Conservation (phyloP, 2,888 invertebrate genomes). For the Hypselothyrea guttata region DNA sequence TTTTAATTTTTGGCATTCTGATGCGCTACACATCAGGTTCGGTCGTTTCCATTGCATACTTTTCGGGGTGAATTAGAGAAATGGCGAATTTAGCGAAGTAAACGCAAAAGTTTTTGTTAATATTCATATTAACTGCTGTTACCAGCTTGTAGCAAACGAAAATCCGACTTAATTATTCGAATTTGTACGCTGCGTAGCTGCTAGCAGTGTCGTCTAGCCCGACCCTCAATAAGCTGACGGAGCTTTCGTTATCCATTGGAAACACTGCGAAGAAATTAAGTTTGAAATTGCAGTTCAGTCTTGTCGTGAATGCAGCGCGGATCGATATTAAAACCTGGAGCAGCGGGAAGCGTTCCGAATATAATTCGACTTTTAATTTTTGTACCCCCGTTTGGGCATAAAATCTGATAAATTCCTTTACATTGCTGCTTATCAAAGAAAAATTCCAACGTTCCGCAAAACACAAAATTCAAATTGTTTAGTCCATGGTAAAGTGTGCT, state of each 20-base stretch:
- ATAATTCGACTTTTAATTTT: constrained; percentile 56
- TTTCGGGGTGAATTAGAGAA: constrained; percentile 2
- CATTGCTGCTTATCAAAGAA: constrained; percentile 15
- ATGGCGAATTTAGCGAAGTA: too few relatives aligned
- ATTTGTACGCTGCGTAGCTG: background rate
- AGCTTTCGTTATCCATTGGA: constrained; percentile 80
- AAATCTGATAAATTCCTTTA: constrained; percentile 32
- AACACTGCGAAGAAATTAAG: constrained; percentile 73
- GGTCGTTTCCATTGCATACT: constrained; percentile 36
- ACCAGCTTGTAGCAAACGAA: background rate
- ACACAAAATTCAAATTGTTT: constrained; percentile 12
- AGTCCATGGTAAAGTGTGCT: constrained; percentile 11
- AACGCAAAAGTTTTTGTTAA: too few relatives aligned
- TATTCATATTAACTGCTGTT: too few relatives aligned
- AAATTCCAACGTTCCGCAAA: constrained; percentile 12
- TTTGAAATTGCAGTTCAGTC: constrained; percentile 82
- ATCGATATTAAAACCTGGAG: constrained; percentile 75
- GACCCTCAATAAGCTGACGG: constrained; percentile 49
- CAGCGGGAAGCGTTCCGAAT: constrained; percentile 53
- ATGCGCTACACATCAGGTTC: constrained; percentile 51
- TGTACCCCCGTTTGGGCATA: constrained; percentile 42
- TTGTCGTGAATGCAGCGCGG: constrained; percentile 82
- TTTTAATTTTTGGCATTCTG: constrained; percentile 76
- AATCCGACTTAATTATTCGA: too few relatives aligned
- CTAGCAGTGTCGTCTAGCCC: constrained; percentile 47